Percentiles rank a stretch among this genome's conserved stretches.
Conservation (phyloP, 1,140 invertebrate species). For the Heliconius hermathena region DNA sequence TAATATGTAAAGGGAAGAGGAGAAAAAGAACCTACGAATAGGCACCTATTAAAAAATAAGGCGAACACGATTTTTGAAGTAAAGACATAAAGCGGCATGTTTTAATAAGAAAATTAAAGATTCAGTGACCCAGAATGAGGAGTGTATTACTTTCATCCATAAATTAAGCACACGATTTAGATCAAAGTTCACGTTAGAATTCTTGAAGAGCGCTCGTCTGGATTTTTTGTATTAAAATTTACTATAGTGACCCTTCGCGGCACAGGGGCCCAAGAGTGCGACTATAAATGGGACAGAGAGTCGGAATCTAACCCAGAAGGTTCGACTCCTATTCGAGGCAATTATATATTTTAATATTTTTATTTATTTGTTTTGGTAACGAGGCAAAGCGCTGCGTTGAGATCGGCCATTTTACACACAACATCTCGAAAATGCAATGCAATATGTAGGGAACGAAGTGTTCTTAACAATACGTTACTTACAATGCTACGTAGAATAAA, state of each 20-base stretch:
- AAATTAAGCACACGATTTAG: slow-evolving; percentile 14
- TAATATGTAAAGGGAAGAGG: background rate
- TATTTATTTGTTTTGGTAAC: too few species aligned
- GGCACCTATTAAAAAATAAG: background rate
- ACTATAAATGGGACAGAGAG: too few species aligned
- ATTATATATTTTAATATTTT: too few species aligned
- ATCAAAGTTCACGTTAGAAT: slow-evolving; percentile 14
- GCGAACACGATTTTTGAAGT: background rate
- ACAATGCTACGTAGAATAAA: too few species aligned
- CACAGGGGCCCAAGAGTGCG: too few species aligned
- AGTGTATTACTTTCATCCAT: slow-evolving; percentile 9
- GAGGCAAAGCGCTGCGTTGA: too few species aligned
- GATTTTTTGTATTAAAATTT: background rate
- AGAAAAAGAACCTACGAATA: background rate
- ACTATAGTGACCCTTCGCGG: background rate
- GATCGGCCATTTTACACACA: too few species aligned
- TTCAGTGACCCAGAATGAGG: background rate
- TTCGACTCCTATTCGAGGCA: too few species aligned
- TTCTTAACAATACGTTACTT: too few species aligned
- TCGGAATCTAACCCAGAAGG: too few species aligned
- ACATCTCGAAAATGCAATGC: too few species aligned
- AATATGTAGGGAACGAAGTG: too few species aligned
- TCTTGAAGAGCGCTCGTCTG: background rate
- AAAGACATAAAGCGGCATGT: slow-evolving; percentile 2
- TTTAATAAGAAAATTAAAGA: slow-evolving; percentile 10